Evolutionary conservation across 2,113 vertebrate genomes (phyloP).

Genomic region (human (Homo sapiens)): GRCh38 chrX:40771501-40772000

Average conservation of each 20-base stretch:
- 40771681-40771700: background rate
- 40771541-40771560: no score
- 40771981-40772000: constrained; percentile 9
- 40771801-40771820: background rate
- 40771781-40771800: background rate
- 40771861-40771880: background rate
- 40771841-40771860: background rate
- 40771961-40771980: constrained; percentile 11
- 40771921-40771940: background rate
- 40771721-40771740: background rate
- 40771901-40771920: constrained; percentile 29
- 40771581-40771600: no score
- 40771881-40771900: background rate
- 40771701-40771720: background rate
- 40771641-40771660: constrained; percentile 43
- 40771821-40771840: background rate
- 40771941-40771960: constrained; percentile 14
- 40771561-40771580: no score
- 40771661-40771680: background rate
- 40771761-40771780: background rate
- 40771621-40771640: background rate
- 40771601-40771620: background rate
- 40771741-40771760: background rate
- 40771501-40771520: no score
- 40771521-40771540: no score